These are phyloP conservation scores for Rhinichthys osculus DNA, from an alignment of 2,797 vertebrate genomes.

Conservation along the genomic window DNA sequence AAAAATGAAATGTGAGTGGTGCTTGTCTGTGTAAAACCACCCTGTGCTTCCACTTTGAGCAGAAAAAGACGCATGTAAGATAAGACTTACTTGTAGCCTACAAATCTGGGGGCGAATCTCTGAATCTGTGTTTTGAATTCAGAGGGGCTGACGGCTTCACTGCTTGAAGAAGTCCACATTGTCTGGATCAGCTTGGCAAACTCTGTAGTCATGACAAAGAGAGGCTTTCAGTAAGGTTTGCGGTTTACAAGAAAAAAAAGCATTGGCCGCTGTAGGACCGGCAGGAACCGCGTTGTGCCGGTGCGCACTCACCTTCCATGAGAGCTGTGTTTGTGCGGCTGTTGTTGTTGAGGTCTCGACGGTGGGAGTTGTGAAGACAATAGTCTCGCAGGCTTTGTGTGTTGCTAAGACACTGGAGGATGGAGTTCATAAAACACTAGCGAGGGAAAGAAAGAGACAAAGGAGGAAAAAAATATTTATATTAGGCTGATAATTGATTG, in stretches of 20 bases:
- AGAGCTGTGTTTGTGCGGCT: conserved; percentile 91
- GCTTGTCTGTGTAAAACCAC: neutral
- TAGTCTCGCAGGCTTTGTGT: conserved; percentile 94
- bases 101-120: conserved; percentile 96
- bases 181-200: conserved; percentile 97
- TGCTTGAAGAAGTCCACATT: conserved; percentile 91
- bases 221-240: conserved; percentile 7
- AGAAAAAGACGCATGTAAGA: neutral
- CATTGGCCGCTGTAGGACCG: neutral
- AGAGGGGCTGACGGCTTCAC: conserved; percentile 92
- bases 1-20: neutral
- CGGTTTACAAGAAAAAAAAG: conserved; percentile 2
- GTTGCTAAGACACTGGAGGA: conserved; percentile 99
- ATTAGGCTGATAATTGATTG: neutral
- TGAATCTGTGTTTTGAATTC: conserved; percentile 99
- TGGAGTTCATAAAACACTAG: conserved; percentile 99
- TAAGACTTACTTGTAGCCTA: conserved; percentile 93
- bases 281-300: neutral
- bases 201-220: conserved; percentile 73
- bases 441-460: conserved; percentile 19
- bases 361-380: conserved; percentile 93
- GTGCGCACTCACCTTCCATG: conserved; percentile 87
- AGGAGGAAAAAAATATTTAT: neutral
- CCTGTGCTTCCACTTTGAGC: neutral
- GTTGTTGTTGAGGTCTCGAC: conserved; percentile 93